Evolutionary conservation across 2,888 invertebrate genomes (phyloP).

Genomic region (Odiellus spinosus): DNA sequence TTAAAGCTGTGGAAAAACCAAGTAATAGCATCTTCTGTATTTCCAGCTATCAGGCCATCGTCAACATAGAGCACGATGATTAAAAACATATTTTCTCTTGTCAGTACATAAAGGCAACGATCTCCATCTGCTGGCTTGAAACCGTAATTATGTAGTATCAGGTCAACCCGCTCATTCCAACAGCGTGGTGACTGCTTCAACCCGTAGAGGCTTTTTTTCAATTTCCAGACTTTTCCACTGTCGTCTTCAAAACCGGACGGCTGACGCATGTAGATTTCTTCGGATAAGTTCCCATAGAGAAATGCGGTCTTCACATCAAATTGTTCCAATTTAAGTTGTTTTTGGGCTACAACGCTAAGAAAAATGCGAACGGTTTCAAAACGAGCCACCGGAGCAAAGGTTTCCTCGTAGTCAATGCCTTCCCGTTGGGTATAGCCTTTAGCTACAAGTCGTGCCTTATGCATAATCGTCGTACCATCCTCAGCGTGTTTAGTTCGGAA

Average conservation of each 20-base stretch:
- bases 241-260: conserved; percentile 11
- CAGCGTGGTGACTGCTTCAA: conserved; percentile 18
- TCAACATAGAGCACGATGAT: conserved; percentile 18
- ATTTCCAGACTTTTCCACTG: conserved; percentile 8
- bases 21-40: too few species aligned
- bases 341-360: conserved; percentile 9
- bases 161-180: conserved; percentile 14
- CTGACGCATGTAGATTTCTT: conserved; percentile 16
- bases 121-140: conserved; percentile 11
- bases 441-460: conserved; percentile 21
- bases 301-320: conserved; percentile 20
- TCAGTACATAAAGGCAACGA: conserved; percentile 12
- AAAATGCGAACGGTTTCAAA: conserved; percentile 8
- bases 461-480: conserved; percentile 8
- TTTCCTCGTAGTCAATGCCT: conserved; percentile 17
- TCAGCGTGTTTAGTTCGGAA: conserved; percentile 5
- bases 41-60: conserved; percentile 10
- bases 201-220: conserved; percentile 18
- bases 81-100: not conserved
- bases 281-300: conserved; percentile 7
- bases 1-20: too few species aligned
- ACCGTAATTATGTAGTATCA: conserved; percentile 5
- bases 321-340: conserved; percentile 9
- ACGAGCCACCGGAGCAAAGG: conserved; percentile 14
- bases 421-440: conserved; percentile 10